These are phyloP conservation scores for Clarias platycephalus DNA, from an alignment of 2,797 vertebrate genomes.

Conservation along the genomic window DNA sequence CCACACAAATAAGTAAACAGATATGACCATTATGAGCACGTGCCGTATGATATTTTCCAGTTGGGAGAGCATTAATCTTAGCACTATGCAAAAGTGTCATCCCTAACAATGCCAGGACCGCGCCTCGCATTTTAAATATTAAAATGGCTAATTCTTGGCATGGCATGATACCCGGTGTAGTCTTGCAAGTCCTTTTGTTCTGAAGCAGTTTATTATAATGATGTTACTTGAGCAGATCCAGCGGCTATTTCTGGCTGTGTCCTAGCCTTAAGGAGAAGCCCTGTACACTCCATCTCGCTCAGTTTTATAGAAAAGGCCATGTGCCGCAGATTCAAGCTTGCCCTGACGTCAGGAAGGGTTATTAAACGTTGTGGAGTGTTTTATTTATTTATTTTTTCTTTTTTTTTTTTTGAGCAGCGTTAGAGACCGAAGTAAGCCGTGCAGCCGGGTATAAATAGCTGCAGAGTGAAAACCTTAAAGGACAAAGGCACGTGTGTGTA, in stretches of 20 bases:
- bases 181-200: constrained; percentile 24
- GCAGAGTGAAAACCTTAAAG: constrained; percentile 25
- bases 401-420: constrained; percentile 1
- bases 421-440: background rate
- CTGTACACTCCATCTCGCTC: background rate
- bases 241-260: background rate
- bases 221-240: constrained; percentile 20
- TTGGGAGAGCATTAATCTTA: background rate
- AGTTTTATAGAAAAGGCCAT: constrained; percentile 9
- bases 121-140: constrained; percentile 2
- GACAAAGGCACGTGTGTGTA: constrained; percentile 21
- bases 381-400: no score
- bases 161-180: background rate
- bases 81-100: background rate
- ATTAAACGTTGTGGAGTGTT: constrained; percentile 26
- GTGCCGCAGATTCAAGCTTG: constrained; percentile 5
- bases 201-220: constrained; percentile 26
- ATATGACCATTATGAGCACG: background rate
- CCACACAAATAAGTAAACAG: no score
- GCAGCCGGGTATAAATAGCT: constrained; percentile 36
- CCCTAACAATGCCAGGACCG: background rate
- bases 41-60: background rate
- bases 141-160: background rate
- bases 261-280: constrained; percentile 10
- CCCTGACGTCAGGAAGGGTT: constrained; percentile 35